Evolutionary conservation across 2,888 invertebrate genomes (phyloP).

Genomic region (Formica aserva): DNA sequence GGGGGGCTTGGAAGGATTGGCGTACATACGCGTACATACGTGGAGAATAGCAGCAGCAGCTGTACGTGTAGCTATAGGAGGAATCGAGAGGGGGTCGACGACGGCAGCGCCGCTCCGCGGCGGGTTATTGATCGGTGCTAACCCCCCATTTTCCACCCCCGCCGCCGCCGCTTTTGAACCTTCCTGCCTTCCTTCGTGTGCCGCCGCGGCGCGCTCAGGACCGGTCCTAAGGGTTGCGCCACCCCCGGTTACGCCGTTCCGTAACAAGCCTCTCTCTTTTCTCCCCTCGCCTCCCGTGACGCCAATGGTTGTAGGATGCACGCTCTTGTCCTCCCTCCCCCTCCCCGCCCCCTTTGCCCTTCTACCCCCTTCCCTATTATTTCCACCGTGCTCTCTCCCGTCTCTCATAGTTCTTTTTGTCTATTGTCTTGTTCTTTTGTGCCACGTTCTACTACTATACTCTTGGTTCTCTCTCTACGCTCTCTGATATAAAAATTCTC

Average conservation of each 20-base stretch:
- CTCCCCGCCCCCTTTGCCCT: not conserved
- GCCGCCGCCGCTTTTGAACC: constrained; percentile 62
- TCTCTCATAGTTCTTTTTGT: constrained; percentile 45
- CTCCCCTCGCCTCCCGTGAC: not conserved
- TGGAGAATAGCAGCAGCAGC: constrained; percentile 39
- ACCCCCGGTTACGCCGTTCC: constrained; percentile 52
- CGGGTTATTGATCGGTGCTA: constrained; percentile 84
- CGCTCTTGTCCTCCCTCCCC: constrained; percentile 30
- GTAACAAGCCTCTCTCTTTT: constrained; percentile 46
- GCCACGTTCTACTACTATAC: constrained; percentile 31
- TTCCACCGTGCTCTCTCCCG: constrained; percentile 35
- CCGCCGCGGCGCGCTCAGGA: constrained; percentile 76
- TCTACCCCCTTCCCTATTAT: constrained; percentile 23
- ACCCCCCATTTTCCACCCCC: constrained; percentile 70
- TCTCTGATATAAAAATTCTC: constrained; percentile 52
- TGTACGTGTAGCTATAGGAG: constrained; percentile 67
- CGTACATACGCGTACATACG: constrained; percentile 18
- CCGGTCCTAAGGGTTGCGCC: constrained; percentile 77
- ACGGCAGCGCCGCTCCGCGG: constrained; percentile 83
- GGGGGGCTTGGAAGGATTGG: not conserved
- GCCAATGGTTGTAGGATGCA: constrained; percentile 29
- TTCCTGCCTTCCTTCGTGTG: constrained; percentile 66
- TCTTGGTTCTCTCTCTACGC: constrained; percentile 3
- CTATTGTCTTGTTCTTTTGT: constrained; percentile 56
- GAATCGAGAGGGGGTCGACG: constrained; percentile 74